Conservation (phyloP, 2,797 vertebrate genomes). For the Meriones psammophilus region DNA sequence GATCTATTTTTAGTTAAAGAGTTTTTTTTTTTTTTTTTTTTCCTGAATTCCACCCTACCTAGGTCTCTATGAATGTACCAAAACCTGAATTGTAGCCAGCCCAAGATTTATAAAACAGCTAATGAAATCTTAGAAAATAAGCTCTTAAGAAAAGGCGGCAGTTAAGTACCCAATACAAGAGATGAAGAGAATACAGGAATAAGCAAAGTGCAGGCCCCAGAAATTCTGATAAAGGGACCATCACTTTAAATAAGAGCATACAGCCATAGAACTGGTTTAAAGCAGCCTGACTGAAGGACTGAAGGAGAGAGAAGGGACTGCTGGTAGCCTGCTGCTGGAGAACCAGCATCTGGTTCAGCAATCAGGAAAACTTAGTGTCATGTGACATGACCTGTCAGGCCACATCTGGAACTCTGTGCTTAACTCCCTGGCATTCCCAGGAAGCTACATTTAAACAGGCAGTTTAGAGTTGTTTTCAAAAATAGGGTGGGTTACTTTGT, state of each 20-base stretch:
- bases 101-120: not conserved
- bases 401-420: slow-evolving; percentile 20
- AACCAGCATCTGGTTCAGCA: not conserved
- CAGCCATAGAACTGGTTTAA: not conserved
- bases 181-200: not conserved
- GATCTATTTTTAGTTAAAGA: slow-evolving; percentile 9
- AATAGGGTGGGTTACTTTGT: not conserved
- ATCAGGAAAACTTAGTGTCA: not conserved
- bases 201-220: not conserved
- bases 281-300: not conserved
- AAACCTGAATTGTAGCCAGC: not conserved
- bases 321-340: not conserved
- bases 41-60: not conserved
- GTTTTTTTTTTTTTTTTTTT: not conserved
- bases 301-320: not conserved
- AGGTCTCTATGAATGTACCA: not conserved
- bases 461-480: slow-evolving; percentile 34
- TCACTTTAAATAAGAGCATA: not conserved
- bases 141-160: not conserved
- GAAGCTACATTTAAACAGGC: slow-evolving; percentile 26
- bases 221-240: not conserved
- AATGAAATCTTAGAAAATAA: not conserved
- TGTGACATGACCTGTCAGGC: not conserved
- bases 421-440: not conserved
- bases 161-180: not conserved